phyloP scores from a whole-genome alignment of 2,113 vertebrate species.

The Choloepus hoffmanni region DNA sequence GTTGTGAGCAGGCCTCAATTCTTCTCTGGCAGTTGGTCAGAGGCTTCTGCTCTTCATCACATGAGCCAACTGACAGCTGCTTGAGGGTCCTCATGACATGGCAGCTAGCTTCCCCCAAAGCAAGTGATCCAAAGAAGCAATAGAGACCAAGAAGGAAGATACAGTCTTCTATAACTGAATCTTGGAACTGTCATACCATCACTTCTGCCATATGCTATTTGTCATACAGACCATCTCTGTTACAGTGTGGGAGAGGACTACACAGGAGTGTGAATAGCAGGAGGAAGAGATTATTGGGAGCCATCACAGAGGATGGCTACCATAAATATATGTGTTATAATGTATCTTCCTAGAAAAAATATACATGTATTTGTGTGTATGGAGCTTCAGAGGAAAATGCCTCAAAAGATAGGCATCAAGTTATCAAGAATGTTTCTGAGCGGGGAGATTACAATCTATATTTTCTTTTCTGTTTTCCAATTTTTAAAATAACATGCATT shows the following conservation, averaged over 20 bases:
- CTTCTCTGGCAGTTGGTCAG: no score
- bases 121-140: not conserved
- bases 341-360: not conserved
- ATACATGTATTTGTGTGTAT: not conserved
- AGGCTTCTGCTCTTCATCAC: no score
- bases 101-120: not conserved
- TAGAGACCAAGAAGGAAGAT: not conserved
- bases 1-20: no score
- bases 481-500: conserved; percentile 18
- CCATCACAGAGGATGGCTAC: not conserved
- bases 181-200: not conserved
- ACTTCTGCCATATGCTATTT: conserved; percentile 44
- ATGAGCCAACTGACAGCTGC: no score
- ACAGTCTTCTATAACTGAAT: conserved; percentile 19
- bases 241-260: not conserved
- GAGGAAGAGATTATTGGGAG: not conserved
- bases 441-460: not conserved
- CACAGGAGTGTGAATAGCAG: not conserved
- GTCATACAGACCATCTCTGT: not conserved
- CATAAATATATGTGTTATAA: not conserved
- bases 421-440: not conserved
- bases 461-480: not conserved
- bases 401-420: not conserved
- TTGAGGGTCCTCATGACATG: no score
- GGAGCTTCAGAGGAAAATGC: not conserved